Evolutionary conservation across 1,140 invertebrate species (phyloP).

Genomic region (Samia ricini): DNA sequence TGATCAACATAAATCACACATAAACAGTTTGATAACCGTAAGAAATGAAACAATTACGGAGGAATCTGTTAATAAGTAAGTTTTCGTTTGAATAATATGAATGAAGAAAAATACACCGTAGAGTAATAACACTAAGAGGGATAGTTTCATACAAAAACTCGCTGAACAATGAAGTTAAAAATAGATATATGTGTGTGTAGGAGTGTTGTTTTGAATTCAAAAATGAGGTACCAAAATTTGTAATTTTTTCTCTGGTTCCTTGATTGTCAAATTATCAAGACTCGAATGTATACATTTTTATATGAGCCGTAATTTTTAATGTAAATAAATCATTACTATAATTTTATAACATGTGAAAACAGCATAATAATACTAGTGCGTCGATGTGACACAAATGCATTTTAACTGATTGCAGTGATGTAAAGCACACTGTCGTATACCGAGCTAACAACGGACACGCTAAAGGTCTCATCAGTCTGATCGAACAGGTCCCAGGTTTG

Average conservation of each 20-base stretch:
- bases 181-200: too few relatives aligned
- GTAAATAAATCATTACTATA: too few relatives aligned
- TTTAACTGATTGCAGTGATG: conserved; percentile 39
- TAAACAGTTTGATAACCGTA: conserved; percentile 12
- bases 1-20: conserved; percentile 8
- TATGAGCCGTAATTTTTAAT: too few relatives aligned
- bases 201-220: too few relatives aligned
- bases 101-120: neutral
- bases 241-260: too few relatives aligned
- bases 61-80: conserved; percentile 51
- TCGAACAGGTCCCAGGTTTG: conserved; percentile 90
- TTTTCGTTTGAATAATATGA: conserved; percentile 7
- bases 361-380: neutral
- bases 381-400: neutral
- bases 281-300: too few relatives aligned
- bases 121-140: too few relatives aligned
- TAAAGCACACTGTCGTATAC: conserved; percentile 51
- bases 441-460: conserved; percentile 52
- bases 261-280: too few relatives aligned
- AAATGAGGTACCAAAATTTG: too few relatives aligned
- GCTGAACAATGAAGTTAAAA: too few relatives aligned
- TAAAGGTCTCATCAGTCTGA: conserved; percentile 84
- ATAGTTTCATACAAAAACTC: too few relatives aligned
- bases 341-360: neutral
- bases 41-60: conserved; percentile 50